Evolutionary conservation across 2,113 vertebrate genomes (phyloP).

Genomic region (Phylloscopus whistleri): DNA sequence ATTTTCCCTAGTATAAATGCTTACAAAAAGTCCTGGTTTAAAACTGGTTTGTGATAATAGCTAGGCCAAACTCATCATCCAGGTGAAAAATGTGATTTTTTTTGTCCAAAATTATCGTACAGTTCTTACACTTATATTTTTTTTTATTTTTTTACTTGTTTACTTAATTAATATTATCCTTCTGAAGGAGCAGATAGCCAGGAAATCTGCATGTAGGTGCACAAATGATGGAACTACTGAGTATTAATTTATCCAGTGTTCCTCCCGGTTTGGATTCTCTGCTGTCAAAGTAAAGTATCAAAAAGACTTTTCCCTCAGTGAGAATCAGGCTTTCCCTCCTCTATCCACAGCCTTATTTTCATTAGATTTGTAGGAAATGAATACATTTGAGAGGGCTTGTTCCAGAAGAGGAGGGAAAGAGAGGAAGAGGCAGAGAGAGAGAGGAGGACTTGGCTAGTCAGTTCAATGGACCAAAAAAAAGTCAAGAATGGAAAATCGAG

Average conservation of each 20-base stretch:
- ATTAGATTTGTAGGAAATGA: background rate
- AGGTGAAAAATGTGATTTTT: background rate
- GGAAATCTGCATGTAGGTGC: background rate
- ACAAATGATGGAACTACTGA: background rate
- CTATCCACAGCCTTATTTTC: background rate
- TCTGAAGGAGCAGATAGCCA: background rate
- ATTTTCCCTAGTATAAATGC: background rate
- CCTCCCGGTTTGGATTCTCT: background rate
- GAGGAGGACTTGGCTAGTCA: background rate
- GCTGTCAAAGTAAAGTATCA: background rate
- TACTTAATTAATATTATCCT: background rate
- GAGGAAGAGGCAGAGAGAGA: fast-evolving
- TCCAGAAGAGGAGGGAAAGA: background rate
- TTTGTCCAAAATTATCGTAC: background rate
- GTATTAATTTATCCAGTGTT: background rate
- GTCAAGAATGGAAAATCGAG: background rate
- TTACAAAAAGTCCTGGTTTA: background rate
- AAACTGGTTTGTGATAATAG: background rate
- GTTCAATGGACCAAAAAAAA: background rate
- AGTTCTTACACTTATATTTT: background rate
- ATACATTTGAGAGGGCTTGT: background rate
- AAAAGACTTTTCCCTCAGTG: background rate
- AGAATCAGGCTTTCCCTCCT: background rate
- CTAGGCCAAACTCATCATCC: background rate
- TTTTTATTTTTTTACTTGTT: background rate